Base-by-base conservation (phyloP, 2,888 invertebrate genomes). In the Celastrina argiolus region DNA sequence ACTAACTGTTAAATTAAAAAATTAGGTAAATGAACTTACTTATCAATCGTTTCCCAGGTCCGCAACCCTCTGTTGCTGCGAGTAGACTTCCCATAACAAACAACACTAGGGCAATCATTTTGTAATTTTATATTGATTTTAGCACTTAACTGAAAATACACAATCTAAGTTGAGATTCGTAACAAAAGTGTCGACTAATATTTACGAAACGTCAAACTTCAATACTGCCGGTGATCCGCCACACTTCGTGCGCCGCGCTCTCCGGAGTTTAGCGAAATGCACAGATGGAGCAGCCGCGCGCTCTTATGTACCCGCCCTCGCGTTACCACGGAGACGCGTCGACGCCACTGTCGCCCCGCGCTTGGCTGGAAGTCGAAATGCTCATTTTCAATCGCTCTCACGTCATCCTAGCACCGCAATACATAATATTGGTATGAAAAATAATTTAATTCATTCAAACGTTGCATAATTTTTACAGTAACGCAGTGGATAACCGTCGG, bases 121-220 rank as follows among this genome's bases (percentile, higher is more conserved):
- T 87, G 78, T 76, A 70, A 72, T 70, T 77, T 74, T 75, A 77
- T 75, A 79, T 84, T 79, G 78, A 74, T 82, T 81, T 86, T 88
- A 80, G 88, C 90, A 90, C 90, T 88, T 70, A 80, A 85, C 85
- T 83, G 80, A 82, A 84, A 81, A 79, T 76, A 75, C 88, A 84
- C 85, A 80, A 71, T 72, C 75, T 74, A 82, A 83, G 82, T 81
- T 86, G 89, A 83, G 88, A 89, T 88, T 90, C 91, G 91, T 87
- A 90, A 90, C 90, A 87, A 89, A 88, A 85, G 83, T 75, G 67
- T 71, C 76, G 87, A 88, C 89, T 88, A 83, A 83, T 81, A 85
- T 90, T 90, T 90, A 91, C 91, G 90, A 91, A 90, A 89, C 90
- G 81, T 90, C 89, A 82, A 87, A 85, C 82, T 85, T 79, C 66